Base-by-base conservation (phyloP, 2,888 invertebrate species). In the Pyrocoelia pectoralis region DNA sequence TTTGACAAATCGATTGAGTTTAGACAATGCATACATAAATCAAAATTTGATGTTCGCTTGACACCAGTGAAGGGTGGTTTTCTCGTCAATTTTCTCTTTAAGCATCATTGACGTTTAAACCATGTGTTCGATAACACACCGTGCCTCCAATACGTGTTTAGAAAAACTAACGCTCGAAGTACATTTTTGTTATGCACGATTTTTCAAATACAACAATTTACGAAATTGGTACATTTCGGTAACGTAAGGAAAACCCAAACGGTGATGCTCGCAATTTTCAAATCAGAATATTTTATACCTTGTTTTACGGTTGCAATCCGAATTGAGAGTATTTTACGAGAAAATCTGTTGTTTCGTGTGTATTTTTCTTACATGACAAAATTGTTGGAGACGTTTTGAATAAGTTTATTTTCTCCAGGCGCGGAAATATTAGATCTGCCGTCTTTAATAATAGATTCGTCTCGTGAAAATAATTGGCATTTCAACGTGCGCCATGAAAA, bases 201-300 rank as follows among this genome's bases (percentile, higher is more conserved):
- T 24, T 24, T 24, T 24, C 24, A 24, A 12, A 43, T 43, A 43
- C 43, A 43, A 43, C n/a, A 43, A 43, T 43, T 43, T 43, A 12
- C 24, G 24, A 6, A 24, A 24, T 24, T 24, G 24, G 24, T 24
- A 24, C 43, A 15, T 43, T 63, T 49, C 57, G 29, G 56, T 54
- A 48, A 52, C 19, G 15, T 41, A 54, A 18, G 56, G 61, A 9
- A 51, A 59, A 65, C 38, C 17, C 14, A 18, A 48, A 60, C 24
- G 33, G 53, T 43, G 14, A 56, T 38, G 40, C 56, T 19, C 40
- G 63, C 58, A 59, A 59, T 59, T 48, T 64, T 49, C 61, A 53
- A 56, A 57, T 61, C 65, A 49, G 61, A 65, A 65, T 65, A 65
- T 65, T 65, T 65, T 65, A 65, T 58, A 57, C 46, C 55, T 24